These are phyloP conservation scores for Cerastis rubricosa DNA, from an alignment of 2,888 invertebrate genomes.

Conservation along the genomic window DNA sequence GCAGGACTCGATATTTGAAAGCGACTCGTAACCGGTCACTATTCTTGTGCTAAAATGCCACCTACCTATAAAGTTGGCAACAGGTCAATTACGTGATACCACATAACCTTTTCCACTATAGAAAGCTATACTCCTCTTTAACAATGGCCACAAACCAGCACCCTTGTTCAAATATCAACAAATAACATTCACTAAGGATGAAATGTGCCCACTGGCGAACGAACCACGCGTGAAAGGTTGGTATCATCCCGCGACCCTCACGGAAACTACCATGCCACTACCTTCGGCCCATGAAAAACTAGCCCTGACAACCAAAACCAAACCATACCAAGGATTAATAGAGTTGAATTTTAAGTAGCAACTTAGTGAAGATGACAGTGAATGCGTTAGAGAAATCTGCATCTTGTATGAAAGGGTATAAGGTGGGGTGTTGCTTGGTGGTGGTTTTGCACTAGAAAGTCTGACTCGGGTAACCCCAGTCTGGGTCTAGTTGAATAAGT, in stretches of 20 bases:
- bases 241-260: constrained; percentile 89
- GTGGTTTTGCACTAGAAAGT: constrained; percentile 75
- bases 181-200: constrained; percentile 50
- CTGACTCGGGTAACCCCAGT: constrained; percentile 75
- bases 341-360: constrained; percentile 41
- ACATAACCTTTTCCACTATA: constrained; percentile 44
- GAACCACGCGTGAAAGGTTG: constrained; percentile 89
- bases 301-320: constrained; percentile 32
- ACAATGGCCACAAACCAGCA: constrained; percentile 56
- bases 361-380: constrained; percentile 29
- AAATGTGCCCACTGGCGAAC: constrained; percentile 82
- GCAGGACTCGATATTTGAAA: constrained; percentile 5
- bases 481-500: constrained; percentile 79
- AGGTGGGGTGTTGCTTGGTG: constrained; percentile 65
- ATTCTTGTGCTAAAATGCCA: constrained; percentile 40
- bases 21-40: constrained; percentile 43
- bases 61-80: constrained; percentile 17
- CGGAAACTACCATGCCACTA: constrained; percentile 80
- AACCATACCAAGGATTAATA: constrained; percentile 24
- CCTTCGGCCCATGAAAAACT: constrained; percentile 65
- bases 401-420: constrained; percentile 69
- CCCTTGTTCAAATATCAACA: constrained; percentile 51
- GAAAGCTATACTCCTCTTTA: constrained; percentile 47
- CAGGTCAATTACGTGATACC: constrained; percentile 61
- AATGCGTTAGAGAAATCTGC: constrained; percentile 66